Evolutionary conservation across 1,140 invertebrate genomes (phyloP), one percentile per base, ranked within the genome.

Genomic region (Cheumatopsyche charites): DNA sequence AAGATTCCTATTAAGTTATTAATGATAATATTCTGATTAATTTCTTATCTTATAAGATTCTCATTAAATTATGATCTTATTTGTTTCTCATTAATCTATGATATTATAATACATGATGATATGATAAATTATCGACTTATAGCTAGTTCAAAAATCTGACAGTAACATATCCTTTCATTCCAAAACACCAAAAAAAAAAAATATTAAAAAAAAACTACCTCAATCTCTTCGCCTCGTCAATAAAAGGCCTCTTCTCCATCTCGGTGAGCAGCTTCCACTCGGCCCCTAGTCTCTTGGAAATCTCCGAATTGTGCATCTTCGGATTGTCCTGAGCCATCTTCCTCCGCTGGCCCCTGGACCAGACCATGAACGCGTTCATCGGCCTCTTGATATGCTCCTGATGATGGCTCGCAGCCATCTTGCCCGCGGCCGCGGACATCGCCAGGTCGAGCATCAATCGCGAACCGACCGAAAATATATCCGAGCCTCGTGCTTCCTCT

Each of bases 271-370:
- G 83, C 80, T 96, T 96, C 96, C 96, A 98, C 77, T 94, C 91
- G 4, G 91, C 91, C 0, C 95, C 95, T 45, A 97, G 84, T 71
- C 93, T 84, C 82, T 97, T 97, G 19, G 93, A 95, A 73, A 97
- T 97, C 82, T 96, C 94, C 0, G 94, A 95, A 82, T 97, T 97
- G 83, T 97, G 95, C 96, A 98, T 98, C 84, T 98, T 98, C 0
- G 96, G 96, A 84, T 98, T 98, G 78, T 98, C 96, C 79, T 97
- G 94, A 2, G 97, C 96, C 93, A 98, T 98, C 86, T 98, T 96
- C 72, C 94, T 85, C 70, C 94, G 81, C 79, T 96, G 94, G 25
- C 92, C 93, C 52, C 94, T 82, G 1, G 94, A 95, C 94, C 94
- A 95, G 19, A 96, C 94, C 94, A 96, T 96, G 80, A 96, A 96